Evolutionary conservation across 2,888 invertebrate genomes (phyloP).

Genomic region (Podabrus alpinus): DNA sequence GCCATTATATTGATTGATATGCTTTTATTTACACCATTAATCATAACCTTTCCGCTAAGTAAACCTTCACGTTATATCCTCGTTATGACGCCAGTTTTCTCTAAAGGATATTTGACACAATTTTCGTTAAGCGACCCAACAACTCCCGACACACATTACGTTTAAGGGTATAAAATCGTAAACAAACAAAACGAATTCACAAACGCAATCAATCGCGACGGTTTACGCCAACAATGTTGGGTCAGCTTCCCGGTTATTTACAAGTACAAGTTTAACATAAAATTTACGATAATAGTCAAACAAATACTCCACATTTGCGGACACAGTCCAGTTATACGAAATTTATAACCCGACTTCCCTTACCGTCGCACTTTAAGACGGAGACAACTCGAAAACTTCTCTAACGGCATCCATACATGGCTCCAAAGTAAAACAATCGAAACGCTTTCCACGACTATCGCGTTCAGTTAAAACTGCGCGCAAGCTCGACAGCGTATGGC

Average conservation of each 20-base stretch:
- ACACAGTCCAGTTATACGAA: constrained; percentile 13
- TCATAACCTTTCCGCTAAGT: constrained; percentile 11
- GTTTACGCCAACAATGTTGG: constrained; percentile 19
- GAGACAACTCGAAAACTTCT: background rate
- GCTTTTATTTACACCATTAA: constrained; percentile 22
- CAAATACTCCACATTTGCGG: constrained; percentile 25
- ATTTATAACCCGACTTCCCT: constrained; percentile 20
- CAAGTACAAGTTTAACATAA: constrained; percentile 20
- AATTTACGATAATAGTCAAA: constrained; percentile 30
- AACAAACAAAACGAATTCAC: constrained; percentile 22
- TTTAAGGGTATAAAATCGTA: constrained; percentile 5
- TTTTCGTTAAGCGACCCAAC: background rate
- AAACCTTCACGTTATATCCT: constrained; percentile 7
- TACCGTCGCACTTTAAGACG: constrained; percentile 3
- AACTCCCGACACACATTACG: background rate
- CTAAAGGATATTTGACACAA: constrained; percentile 10
- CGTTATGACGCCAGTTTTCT: background rate
- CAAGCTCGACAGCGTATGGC: background rate
- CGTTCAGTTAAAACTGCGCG: background rate
- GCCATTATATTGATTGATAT: constrained; percentile 17
- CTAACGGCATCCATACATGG: background rate
- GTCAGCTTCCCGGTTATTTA: constrained; percentile 25
- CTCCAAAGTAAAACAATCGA: no score
- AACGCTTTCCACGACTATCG: no score
- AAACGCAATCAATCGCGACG: constrained; percentile 23